phyloP scores from a whole-genome alignment of 2,888 invertebrate genomes.

The Congeria kusceri region DNA sequence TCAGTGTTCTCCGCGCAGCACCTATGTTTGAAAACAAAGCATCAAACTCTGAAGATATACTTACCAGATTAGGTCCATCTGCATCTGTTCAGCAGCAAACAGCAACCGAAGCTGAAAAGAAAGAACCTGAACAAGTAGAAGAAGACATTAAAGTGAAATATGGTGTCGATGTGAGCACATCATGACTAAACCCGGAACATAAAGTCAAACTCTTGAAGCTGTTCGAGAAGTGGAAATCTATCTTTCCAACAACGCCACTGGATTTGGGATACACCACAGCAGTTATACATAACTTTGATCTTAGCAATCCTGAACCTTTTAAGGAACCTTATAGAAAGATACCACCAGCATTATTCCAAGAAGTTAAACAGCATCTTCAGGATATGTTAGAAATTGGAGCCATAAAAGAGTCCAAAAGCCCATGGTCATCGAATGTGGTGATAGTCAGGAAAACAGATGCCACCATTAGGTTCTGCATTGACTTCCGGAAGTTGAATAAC shows the following conservation, averaged over 20 bases:
- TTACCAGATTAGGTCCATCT: too few relatives aligned
- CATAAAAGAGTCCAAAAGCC: constrained; percentile 27
- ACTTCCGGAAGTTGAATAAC: constrained; percentile 32
- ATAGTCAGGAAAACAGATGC: constrained; percentile 36
- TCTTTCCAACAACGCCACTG: constrained; percentile 24
- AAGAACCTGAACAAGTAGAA: too few relatives aligned
- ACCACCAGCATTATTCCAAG: constrained; percentile 27
- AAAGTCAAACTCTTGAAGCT: constrained; percentile 11
- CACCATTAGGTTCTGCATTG: constrained; percentile 33
- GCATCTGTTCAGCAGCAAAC: too few relatives aligned
- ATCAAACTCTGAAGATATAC: too few relatives aligned
- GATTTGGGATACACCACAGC: constrained; percentile 21
- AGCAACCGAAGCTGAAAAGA: too few relatives aligned
- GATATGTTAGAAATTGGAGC: constrained; percentile 34
- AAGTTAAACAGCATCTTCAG: constrained; percentile 33
- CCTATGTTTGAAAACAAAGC: too few relatives aligned
- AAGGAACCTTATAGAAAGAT: constrained; percentile 29
- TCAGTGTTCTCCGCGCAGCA: too few relatives aligned
- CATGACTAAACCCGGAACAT: too few relatives aligned
- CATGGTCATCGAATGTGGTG: constrained; percentile 33
- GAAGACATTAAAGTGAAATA: too few relatives aligned
- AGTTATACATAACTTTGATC: constrained; percentile 28
- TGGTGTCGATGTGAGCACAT: too few relatives aligned
- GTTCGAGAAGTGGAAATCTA: constrained; percentile 20
- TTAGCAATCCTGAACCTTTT: constrained; percentile 20